These are phyloP conservation scores for Brachypodius melanocephalos DNA, from an alignment of 2,113 vertebrate genomes.

Conservation along the genomic window DNA sequence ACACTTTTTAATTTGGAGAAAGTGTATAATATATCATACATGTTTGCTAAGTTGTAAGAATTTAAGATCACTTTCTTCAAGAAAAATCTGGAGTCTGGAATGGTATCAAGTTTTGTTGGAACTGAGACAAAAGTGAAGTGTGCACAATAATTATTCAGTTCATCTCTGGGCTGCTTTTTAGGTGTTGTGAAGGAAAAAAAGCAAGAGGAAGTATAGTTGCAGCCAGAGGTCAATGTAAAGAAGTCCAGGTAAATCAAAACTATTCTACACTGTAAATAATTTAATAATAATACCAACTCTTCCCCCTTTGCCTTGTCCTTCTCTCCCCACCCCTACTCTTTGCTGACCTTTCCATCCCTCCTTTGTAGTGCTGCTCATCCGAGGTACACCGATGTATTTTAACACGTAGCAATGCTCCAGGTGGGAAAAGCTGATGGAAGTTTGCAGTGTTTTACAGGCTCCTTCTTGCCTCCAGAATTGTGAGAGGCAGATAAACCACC, in stretches of 20 bases:
- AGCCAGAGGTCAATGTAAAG: constrained; percentile 10
- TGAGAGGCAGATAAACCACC: not conserved
- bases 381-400: not conserved
- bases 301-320: not conserved
- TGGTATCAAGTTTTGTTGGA: not conserved
- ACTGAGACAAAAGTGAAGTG: not conserved
- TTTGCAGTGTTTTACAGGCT: not conserved
- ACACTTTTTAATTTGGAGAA: not conserved
- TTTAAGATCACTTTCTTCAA: not conserved
- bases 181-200: constrained; percentile 24
- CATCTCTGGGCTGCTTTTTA: not conserved
- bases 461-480: not conserved
- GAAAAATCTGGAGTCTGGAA: not conserved
- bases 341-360: not conserved
- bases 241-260: not conserved
- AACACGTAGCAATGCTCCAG: not conserved
- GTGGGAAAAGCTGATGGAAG: not conserved
- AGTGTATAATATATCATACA: not conserved
- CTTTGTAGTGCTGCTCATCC: not conserved
- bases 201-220: not conserved
- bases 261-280: not conserved
- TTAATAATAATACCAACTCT: not conserved
- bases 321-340: not conserved
- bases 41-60: not conserved
- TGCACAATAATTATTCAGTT: not conserved